Evolutionary conservation across 2,113 vertebrate species (phyloP).

Genomic region (Colius striatus): DNA sequence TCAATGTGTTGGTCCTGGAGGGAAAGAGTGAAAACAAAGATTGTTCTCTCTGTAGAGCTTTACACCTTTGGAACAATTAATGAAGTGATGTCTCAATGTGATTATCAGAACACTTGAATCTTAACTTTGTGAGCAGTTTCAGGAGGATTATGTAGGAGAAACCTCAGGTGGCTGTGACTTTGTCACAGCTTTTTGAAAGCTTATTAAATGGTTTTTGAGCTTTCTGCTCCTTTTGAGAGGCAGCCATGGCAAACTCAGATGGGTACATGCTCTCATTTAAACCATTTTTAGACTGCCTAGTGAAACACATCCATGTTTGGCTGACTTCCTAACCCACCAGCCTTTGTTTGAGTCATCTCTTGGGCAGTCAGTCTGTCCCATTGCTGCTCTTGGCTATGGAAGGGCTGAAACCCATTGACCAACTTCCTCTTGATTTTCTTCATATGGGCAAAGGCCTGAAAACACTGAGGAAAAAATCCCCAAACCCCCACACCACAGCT

Average conservation of each 20-base stretch:
- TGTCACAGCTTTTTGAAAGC: neutral
- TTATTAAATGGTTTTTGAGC: neutral
- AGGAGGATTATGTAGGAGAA: neutral
- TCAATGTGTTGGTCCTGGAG: neutral
- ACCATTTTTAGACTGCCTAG: neutral
- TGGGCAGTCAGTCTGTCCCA: fast-evolving
- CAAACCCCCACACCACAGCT: neutral
- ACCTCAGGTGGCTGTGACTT: neutral
- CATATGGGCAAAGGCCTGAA: neutral
- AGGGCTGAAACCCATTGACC: neutral
- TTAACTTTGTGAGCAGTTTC: neutral
- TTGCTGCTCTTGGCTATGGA: fast-evolving
- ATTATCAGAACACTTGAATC: neutral
- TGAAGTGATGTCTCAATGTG: neutral
- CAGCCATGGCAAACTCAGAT: neutral
- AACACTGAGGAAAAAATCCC: neutral
- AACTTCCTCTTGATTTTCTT: neutral
- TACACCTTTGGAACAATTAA: neutral
- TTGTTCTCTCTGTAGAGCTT: neutral
- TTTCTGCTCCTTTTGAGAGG: neutral
- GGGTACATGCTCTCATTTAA: fast-evolving
- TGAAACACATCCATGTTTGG: fast-evolving
- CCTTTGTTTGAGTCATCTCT: fast-evolving
- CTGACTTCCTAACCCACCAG: neutral
- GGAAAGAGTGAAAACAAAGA: neutral